Base-by-base conservation (phyloP, 2,113 vertebrate genomes). In the Phalacrocorax brasilianus region DNA sequence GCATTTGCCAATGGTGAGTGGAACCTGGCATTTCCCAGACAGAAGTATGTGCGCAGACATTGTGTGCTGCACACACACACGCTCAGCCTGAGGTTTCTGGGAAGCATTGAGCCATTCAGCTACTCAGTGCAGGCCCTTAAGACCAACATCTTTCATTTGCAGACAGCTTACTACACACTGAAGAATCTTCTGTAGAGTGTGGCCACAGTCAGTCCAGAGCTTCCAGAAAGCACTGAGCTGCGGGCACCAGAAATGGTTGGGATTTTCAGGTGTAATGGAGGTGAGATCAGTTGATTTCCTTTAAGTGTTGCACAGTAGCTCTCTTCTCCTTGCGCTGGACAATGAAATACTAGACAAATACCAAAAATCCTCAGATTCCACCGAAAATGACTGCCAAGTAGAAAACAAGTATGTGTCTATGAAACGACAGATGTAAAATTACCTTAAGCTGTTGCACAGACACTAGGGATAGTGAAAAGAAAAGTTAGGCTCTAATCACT, bases 11-110 rank as follows among this genome's bases (percentile, higher is more conserved):
- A 18, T 22, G 87, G 77, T 94, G 93, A 97, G 81, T 85, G 78
- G 95, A 96, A 94, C 85, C 91, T 96, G 94, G 95, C 95, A 93
- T 66, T 87, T 91, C 73, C 84, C 91, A 92, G 93, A 78, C 80
- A 89, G 56, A 93, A 89, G 47, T 89, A 91, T 92, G 77, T 53
- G 68, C 1, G 11, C 76, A 91, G 80, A 83, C 67, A 85, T 59
- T 32, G 59, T 85, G 75, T 90, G 78, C 65, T 82, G 52, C 80
- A 87, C 84, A 91, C 72, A 88, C 78, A 66, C 72, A 45, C 45
- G 8, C 83, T 68, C 44, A 78, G 53, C 38, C 73, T 89, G 66
- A 78, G 70, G 84, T 92, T 95, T 95, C 94, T 96, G 91, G 94
- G 93, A 96, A 95, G 73, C 47, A 74, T 84, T 89, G 91, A 78